phyloP scores from a whole-genome alignment of 2,113 vertebrate species.

The Salvelinus sp. region DNA sequence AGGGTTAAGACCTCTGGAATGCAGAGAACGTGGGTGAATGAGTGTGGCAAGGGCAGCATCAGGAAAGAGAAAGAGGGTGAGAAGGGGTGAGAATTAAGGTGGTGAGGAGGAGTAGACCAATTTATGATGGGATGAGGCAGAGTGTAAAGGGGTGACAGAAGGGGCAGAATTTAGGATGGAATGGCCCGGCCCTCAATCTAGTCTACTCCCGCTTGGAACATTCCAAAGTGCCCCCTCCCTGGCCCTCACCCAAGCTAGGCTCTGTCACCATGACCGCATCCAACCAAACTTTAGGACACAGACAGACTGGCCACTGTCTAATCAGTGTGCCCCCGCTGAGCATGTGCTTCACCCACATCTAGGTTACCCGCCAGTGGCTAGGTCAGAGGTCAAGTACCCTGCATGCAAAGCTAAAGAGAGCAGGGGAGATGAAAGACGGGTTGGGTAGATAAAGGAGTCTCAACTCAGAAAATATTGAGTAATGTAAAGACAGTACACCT shows the following conservation, averaged over 20 bases:
- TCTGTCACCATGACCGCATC: neutral
- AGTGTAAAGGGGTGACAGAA: neutral
- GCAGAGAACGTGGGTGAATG: too few relatives aligned
- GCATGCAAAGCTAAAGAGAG: neutral
- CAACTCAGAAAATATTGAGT: neutral
- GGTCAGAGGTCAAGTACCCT: conserved; percentile 1
- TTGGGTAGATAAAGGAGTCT: neutral
- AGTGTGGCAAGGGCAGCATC: too few relatives aligned
- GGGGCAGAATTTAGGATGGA: neutral
- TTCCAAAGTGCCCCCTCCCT: too few relatives aligned
- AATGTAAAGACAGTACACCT: neutral
- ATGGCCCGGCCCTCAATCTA: neutral
- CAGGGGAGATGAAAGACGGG: neutral
- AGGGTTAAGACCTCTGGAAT: too few relatives aligned
- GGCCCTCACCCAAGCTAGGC: neutral
- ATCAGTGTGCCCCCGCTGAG: neutral
- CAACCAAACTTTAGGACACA: neutral
- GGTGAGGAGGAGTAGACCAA: too few relatives aligned
- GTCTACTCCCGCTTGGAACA: neutral
- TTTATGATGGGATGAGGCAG: neutral
- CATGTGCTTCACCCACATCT: neutral
- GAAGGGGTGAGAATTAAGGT: too few relatives aligned
- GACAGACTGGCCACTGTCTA: neutral
- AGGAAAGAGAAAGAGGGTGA: too few relatives aligned
- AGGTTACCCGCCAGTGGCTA: neutral